Evolutionary conservation across 2,113 vertebrate species (phyloP), one percentile per base, ranked within the genome.

Genomic region (Pterocles orientalis): DNA sequence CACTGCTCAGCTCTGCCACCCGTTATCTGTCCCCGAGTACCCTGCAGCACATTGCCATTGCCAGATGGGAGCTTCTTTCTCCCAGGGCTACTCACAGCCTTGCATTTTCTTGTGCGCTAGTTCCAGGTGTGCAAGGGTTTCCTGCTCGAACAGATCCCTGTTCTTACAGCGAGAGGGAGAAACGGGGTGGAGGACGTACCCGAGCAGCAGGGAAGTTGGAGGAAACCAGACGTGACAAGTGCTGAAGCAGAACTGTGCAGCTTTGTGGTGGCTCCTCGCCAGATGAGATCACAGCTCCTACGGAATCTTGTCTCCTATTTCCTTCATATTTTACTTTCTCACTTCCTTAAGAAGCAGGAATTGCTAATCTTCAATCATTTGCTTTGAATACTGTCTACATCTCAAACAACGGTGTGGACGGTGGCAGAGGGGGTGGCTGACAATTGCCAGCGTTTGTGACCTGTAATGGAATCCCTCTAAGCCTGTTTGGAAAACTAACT

Each of bases 211-310:
- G 85, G 88, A 92, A 34, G 60, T 45, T 70, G 31, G 69, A 90
- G 88, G 82, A 93, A 86, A 84, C 62, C 80, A 94, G 94, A 91
- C 24, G 0, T 51, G 51, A 83, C 93, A 95, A 92, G 79, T 93
- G 90, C 92, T 95, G 96, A 81, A 95, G 88, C 77, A 75, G 77
- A 90, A 82, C 77, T 79, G 61, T 84, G 66, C 95, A 71, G 86
- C 88, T 91, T 70, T 62, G 89, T 75, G 68, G 56, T 88, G 86
- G 88, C 88, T 90, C 36, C 72, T 71, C 0, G 70, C 94, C 92
- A 92, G 94, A 91, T 89, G 94, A 96, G 84, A 76, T 95, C 93
- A 93, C 89, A 82, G 84, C 86, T 96, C 79, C 94, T 90, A 43
- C 7, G 4, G 95, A 97, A 91, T 88, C 89, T 69, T 87, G 77